These are phyloP conservation scores for Rhea pennata DNA, from an alignment of 2,113 vertebrate species.

Conservation along the genomic window DNA sequence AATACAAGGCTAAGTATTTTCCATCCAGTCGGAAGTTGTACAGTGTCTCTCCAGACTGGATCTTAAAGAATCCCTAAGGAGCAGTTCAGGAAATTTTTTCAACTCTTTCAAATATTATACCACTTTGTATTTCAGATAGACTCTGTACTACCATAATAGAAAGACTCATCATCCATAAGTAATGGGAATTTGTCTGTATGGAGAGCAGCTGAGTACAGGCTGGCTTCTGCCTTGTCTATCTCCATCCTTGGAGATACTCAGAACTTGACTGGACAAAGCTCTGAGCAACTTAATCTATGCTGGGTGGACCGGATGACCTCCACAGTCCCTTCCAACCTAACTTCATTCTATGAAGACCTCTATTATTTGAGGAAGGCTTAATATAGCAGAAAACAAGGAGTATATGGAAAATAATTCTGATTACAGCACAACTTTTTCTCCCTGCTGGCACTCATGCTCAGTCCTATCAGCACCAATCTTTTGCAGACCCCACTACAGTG, in stretches of 20 bases:
- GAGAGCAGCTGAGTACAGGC: background rate
- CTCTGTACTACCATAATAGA: background rate
- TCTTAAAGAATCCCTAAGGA: background rate
- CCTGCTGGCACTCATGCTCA: background rate
- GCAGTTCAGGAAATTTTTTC: background rate
- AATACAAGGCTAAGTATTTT: background rate
- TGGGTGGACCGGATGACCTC: background rate
- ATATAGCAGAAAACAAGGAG: background rate
- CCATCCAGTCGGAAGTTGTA: background rate
- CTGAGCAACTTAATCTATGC: too few species aligned
- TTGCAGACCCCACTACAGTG: background rate
- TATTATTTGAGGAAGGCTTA: background rate
- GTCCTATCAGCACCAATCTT: accelerated
- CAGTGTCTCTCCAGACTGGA: background rate
- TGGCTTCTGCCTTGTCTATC: background rate
- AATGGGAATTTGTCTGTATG: too few species aligned
- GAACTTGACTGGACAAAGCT: background rate
- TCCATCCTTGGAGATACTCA: background rate
- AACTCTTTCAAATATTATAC: background rate
- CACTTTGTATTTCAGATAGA: background rate
- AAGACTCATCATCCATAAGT: background rate
- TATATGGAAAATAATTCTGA: background rate
- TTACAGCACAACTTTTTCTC: background rate
- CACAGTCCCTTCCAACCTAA: background rate
- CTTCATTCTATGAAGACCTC: background rate